Evolutionary conservation across 2,888 invertebrate species (phyloP), one percentile per base, ranked within the genome.

Genomic region (Amphipyra tragopoginis): DNA sequence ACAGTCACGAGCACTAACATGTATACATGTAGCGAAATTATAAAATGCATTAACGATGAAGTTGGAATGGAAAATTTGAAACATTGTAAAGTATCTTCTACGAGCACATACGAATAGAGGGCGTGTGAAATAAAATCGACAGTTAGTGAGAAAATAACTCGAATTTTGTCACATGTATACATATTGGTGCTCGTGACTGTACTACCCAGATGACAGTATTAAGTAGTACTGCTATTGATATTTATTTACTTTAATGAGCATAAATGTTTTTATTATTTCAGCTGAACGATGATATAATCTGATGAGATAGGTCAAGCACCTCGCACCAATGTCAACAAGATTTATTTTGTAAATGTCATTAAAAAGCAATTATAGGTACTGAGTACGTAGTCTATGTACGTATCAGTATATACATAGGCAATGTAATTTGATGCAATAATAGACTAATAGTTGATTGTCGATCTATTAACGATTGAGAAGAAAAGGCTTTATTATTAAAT

Each of bases 221-320:
- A n/a, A n/a, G n/a, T n/a, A n/a, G n/a, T n/a, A n/a, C n/a, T n/a
- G n/a, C 21, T 21, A 2, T 21, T 21, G 21, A 21, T 21, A 21
- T 21, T 21, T 21, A 21, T 21, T 21, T 3, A 21, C 21, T 21
- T 21, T 2, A 21, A 21, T 21, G 21, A 44, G 13, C 14, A 26
- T 29, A 3, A 26, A 34, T 26, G 7, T 42, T 49, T 51, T 47
- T 50, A 43, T 40, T 42, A 51, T 74, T 62, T 55, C 14, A 47
- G 34, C 7, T 8, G 1, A 39, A 7, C n/a, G 21, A 36, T 59
- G 45, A 47, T 3, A 43, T 10, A 40, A 44, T 36, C 50, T 56
- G 9, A 26, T 36, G 48, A 36, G 53, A 60, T 71, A 63, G 71
- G 67, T 65, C 69, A 72, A 71, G 65, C 33, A 65, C 66, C 60